Evolutionary conservation across 2,888 invertebrate species (phyloP).

Genomic region (Saturnia pavonia): DNA sequence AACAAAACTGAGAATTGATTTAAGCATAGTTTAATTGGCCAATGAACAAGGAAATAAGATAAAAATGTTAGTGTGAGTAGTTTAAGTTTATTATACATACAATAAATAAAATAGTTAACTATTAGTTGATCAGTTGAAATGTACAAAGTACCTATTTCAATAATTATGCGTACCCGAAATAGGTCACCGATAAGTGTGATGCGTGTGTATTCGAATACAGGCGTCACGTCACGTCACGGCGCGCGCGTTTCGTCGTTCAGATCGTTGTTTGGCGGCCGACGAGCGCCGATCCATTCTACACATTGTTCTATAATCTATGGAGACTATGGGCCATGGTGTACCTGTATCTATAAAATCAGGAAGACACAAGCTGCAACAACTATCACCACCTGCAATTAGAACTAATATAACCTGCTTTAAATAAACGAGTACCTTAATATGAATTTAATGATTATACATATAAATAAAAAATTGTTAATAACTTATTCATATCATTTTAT

Average conservation of each 20-base stretch:
- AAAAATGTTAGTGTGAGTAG: neutral
- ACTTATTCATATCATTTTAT: neutral
- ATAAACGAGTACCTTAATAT: neutral
- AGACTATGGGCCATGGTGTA: neutral
- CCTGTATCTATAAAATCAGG: neutral
- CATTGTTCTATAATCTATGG: neutral
- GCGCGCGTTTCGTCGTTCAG: neutral
- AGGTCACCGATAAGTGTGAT: constrained; percentile 56
- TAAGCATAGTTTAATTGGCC: neutral
- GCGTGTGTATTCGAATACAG: constrained; percentile 27
- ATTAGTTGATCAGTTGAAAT: constrained; percentile 35
- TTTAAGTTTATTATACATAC: constrained; percentile 4
- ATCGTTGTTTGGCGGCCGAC: neutral
- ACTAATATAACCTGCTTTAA: neutral
- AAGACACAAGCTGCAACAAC: neutral
- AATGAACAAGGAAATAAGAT: neutral
- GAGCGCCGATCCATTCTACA: neutral
- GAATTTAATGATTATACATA: neutral
- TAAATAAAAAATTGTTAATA: neutral
- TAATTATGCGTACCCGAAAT: constrained; percentile 56
- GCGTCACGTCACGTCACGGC: neutral
- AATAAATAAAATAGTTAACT: constrained; percentile 13
- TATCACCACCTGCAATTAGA: neutral
- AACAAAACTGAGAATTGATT: neutral
- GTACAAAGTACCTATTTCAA: constrained; percentile 36